Conservation (phyloP, 2,113 vertebrate species). For the Silurus meridionalis region DNA sequence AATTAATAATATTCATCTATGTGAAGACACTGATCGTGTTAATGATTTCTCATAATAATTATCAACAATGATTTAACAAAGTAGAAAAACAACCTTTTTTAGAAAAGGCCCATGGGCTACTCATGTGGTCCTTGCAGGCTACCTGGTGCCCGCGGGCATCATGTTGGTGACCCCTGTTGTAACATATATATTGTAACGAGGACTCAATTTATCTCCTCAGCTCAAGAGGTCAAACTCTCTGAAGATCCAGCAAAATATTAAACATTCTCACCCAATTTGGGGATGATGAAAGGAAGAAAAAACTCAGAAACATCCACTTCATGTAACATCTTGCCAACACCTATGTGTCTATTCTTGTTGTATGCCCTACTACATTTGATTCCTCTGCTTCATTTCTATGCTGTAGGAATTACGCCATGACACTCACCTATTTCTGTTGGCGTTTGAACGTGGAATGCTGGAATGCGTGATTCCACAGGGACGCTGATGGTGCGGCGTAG, state of each 20-base stretch:
- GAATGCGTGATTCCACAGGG: conserved; percentile 74
- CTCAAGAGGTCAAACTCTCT: background rate
- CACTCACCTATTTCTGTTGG: conserved; percentile 73
- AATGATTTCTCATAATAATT: too few relatives aligned
- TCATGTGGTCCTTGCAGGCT: too few relatives aligned
- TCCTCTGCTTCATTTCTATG: background rate
- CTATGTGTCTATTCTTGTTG: background rate
- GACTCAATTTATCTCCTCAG: background rate
- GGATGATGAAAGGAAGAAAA: background rate
- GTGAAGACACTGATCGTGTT: too few relatives aligned
- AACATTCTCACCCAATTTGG: background rate
- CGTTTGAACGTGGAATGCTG: conserved; percentile 67
- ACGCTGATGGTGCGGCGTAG: conserved; percentile 79
- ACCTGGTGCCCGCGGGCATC: too few relatives aligned
- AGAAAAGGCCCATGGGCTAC: too few relatives aligned
- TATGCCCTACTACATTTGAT: background rate
- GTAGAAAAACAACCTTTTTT: too few relatives aligned
- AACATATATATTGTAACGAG: background rate
- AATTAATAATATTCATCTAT: too few relatives aligned
- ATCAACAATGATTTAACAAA: too few relatives aligned
- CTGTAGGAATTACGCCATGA: background rate
- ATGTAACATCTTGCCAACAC: background rate
- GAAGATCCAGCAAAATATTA: background rate
- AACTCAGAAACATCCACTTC: background rate
- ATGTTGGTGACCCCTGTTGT: too few relatives aligned